Conservation (phyloP, 2,113 vertebrate species). For the Nyctibius bracteatus region DNA sequence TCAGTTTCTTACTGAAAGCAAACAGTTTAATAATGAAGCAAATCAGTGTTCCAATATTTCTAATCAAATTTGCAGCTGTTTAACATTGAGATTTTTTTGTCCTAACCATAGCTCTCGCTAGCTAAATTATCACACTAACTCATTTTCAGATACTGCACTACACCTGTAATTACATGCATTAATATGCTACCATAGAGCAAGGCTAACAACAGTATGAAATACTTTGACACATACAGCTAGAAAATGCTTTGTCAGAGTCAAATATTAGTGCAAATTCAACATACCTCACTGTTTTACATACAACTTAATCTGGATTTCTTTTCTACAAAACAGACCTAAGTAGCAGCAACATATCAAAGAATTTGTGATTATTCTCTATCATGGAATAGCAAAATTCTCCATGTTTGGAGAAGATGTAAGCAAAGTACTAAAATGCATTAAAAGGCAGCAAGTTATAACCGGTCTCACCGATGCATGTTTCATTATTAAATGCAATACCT, state of each 20-base stretch:
- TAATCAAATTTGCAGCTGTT: background rate
- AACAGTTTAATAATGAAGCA: background rate
- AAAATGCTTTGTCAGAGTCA: background rate
- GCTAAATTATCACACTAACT: background rate
- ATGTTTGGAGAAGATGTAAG: background rate
- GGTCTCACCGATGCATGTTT: background rate
- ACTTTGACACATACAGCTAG: background rate
- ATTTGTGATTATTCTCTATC: background rate
- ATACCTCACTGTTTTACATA: background rate
- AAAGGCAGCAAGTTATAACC: background rate
- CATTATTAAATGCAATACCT: background rate
- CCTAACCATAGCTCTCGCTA: background rate
- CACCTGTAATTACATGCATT: background rate
- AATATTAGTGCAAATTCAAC: background rate
- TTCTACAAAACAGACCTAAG: background rate
- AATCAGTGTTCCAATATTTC: background rate
- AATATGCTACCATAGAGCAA: background rate
- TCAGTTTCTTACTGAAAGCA: background rate
- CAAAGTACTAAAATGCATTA: background rate
- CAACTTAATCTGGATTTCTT: background rate
- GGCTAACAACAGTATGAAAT: background rate
- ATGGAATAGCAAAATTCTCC: background rate
- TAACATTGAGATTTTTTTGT: background rate
- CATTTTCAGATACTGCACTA: background rate
- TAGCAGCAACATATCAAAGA: background rate